phyloP scores from a whole-genome alignment of 2,797 vertebrate genomes.

The Cottoperca gobio region DNA sequence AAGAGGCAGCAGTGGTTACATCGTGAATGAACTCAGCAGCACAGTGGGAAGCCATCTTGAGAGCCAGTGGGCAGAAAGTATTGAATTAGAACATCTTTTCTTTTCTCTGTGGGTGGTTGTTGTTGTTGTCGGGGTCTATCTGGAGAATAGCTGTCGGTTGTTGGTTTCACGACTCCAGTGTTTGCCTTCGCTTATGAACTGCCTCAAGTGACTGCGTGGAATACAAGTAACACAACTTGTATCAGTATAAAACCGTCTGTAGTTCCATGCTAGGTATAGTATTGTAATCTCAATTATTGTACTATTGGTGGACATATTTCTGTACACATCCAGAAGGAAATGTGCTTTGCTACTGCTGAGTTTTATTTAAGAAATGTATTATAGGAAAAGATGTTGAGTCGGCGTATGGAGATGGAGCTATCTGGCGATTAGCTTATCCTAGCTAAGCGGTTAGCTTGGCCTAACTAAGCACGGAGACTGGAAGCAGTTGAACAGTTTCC shows the following conservation, averaged over 20 bases:
- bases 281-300: background rate
- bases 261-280: background rate
- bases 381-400: background rate
- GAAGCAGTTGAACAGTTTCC: background rate
- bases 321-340: background rate
- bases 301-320: background rate
- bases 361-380: background rate
- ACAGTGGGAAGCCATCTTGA: conserved; percentile 22
- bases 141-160: conserved; percentile 36
- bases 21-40: conserved; percentile 26
- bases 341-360: background rate
- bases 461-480: no score
- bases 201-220: background rate
- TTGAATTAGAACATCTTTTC: conserved; percentile 27
- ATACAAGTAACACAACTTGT: background rate
- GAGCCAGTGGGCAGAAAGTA: conserved; percentile 48
- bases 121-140: conserved; percentile 18
- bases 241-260: background rate
- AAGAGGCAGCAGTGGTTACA: background rate
- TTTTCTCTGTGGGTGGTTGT: conserved; percentile 37
- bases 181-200: conserved; percentile 4
- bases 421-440: no score
- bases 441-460: background rate
- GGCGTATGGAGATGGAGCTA: background rate
- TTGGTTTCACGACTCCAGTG: background rate